A percentile compares a stretch with the other conserved stretches of the same genome.
phyloP scores from a whole-genome alignment of 2,113 vertebrate species.

The Bettongia penicillata region DNA sequence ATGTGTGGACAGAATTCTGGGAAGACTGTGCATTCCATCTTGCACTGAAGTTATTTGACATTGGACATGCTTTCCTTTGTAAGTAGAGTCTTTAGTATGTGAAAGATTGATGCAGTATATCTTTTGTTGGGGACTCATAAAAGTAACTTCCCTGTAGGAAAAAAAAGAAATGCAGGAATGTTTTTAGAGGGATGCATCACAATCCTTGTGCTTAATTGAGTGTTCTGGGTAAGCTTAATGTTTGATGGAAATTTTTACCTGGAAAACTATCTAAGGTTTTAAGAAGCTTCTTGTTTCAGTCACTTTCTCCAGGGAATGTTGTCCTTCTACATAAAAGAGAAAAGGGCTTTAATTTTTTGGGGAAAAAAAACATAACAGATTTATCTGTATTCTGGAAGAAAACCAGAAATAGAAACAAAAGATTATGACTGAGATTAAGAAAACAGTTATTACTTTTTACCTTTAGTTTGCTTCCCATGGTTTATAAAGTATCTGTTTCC shows the following conservation, averaged over 20 bases:
- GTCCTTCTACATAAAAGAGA: background rate
- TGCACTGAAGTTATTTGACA: slow-evolving; percentile 46
- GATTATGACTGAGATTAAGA: background rate
- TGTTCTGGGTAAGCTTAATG: slow-evolving; percentile 65
- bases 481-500: background rate
- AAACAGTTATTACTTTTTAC: background rate
- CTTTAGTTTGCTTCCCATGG: background rate
- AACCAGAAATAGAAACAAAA: background rate
- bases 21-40: slow-evolving; percentile 76
- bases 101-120: slow-evolving; percentile 71
- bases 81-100: slow-evolving; percentile 65
- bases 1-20: slow-evolving; percentile 74
- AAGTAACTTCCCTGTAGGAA: slow-evolving; percentile 65
- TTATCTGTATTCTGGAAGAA: background rate
- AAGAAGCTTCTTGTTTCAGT: background rate
- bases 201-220: slow-evolving; percentile 58
- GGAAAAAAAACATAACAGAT: background rate
- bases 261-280: slow-evolving; percentile 21
- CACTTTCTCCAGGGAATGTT: background rate
- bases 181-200: slow-evolving; percentile 48
- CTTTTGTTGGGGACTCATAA: slow-evolving; percentile 68
- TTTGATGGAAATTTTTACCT: slow-evolving; percentile 55
- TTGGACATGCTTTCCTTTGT: slow-evolving; percentile 61
- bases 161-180: slow-evolving; percentile 23
- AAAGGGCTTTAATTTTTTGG: background rate